A percentile compares a stretch with the other conserved stretches of the same genome.
Evolutionary conservation across 2,888 invertebrate species (phyloP).

Genomic region (Erebia ligea): DNA sequence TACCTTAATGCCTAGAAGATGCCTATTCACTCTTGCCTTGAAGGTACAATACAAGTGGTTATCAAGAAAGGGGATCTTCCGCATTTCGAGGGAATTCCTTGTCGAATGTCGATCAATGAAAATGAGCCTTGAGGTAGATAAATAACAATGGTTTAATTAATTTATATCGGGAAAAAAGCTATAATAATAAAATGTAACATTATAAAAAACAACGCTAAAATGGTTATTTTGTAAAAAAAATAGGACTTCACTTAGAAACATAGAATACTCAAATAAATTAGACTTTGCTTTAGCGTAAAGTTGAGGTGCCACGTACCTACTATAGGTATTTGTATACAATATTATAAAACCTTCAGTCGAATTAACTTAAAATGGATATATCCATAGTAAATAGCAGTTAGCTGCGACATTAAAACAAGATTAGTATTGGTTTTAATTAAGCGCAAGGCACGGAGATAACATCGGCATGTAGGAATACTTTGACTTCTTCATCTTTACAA

Average conservation of each 20-base stretch:
- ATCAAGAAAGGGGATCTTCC: too few species aligned
- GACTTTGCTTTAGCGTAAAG: too few species aligned
- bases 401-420: background rate
- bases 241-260: background rate
- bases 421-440: background rate
- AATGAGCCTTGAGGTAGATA: background rate
- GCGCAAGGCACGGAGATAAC: conserved; percentile 6
- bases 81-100: too few species aligned
- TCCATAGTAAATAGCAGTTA: background rate
- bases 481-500: conserved; percentile 39
- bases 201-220: background rate
- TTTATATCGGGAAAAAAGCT: background rate
- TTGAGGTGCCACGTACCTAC: too few species aligned
- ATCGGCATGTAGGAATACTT: conserved; percentile 41
- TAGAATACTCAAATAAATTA: background rate
- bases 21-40: too few species aligned
- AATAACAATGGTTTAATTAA: background rate
- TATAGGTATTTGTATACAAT: too few species aligned
- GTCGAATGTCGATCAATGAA: background rate
- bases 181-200: background rate
- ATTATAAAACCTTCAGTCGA: too few species aligned
- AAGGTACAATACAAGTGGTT: too few species aligned
- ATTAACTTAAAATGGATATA: background rate
- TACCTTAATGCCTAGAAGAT: too few species aligned
- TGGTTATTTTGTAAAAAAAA: background rate